Percentiles rank a stretch among this genome's conserved stretches.
Evolutionary conservation across 2,113 vertebrate species (phyloP).

Genomic region (Arizona elegans): DNA sequence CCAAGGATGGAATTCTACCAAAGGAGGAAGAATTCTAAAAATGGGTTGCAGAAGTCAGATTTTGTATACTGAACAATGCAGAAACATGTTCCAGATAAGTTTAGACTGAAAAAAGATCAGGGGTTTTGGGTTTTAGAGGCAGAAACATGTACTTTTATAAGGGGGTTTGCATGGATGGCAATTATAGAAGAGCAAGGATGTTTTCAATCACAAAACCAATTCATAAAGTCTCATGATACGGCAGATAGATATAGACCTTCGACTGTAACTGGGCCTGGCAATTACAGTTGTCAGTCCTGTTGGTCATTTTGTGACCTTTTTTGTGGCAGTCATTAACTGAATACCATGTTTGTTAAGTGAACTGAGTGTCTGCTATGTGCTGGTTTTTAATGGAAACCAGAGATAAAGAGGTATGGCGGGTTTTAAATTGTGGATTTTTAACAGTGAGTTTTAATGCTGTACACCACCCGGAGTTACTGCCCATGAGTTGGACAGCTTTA

Average conservation of each 20-base stretch:
- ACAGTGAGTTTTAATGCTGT: neutral
- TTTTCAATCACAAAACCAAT: neutral
- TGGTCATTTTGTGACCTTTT: neutral
- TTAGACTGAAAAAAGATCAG: neutral
- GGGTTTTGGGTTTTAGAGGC: neutral
- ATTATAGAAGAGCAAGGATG: neutral
- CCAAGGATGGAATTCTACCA: neutral
- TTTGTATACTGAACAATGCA: neutral
- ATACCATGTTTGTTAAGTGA: neutral
- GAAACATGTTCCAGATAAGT: neutral
- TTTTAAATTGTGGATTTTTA: neutral
- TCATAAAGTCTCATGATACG: neutral
- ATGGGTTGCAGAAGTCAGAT: neutral
- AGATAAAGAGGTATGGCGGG: neutral
- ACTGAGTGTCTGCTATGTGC: neutral
- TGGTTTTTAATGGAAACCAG: neutral
- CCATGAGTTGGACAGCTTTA: neutral
- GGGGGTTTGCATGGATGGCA: neutral
- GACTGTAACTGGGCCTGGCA: no score
- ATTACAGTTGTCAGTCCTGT: neutral
- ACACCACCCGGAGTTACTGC: neutral
- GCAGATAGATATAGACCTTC: no score
- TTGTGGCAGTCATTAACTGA: neutral
- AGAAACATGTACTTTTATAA: neutral
- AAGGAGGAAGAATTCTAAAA: neutral